Evolutionary conservation across 1,140 invertebrate genomes (phyloP), one percentile per base, ranked within the genome.

Genomic region (Euwallacea fornicatus): DNA sequence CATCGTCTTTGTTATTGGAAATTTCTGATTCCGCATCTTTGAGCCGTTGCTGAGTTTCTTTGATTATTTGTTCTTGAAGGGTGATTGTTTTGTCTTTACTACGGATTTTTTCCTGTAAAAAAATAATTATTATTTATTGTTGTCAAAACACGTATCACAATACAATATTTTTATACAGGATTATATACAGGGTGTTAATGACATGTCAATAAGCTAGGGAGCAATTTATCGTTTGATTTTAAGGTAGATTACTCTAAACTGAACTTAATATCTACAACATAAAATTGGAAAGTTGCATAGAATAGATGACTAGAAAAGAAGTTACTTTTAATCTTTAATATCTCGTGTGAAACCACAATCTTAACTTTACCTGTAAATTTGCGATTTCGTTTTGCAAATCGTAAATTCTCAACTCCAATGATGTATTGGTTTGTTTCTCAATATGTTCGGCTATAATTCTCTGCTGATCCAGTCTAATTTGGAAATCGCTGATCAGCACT

Each of bases 391-490:
- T 80, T 69, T 86, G 83, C 4, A 88, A 82, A 76, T 91, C 90
- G 76, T 90, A 87, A 50, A 92, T 83, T 42, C 87, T 86, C n/a
- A 88, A 82, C 74, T 88, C 85, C 2, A 92, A 82, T 43, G 88
- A 86, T 0, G 86, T 86, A 46, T 88, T 89, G 33, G 86, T 88
- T 73, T 87, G 85, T 73, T 88, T 86, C 70, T 90, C 87, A 8
- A 88, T 85, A 69, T 90, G 88, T 64, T 91, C 90, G 0, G 89
- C 89, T 54, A 87, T 88, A 73, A 89, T 86, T 7, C 91, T 84
- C 74, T 92, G 90, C 74, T 91, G 89, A 78, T 94, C 91, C 43
- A 95, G 82, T 13, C 92, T 86, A 66, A 90, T 89, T 71, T 91
- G 88, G 73, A 95, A 84, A 0, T 89, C 86, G 53, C 92, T 92